Conservation (phyloP, 2,113 vertebrate genomes). For the Dasyurus viverrinus region DNA sequence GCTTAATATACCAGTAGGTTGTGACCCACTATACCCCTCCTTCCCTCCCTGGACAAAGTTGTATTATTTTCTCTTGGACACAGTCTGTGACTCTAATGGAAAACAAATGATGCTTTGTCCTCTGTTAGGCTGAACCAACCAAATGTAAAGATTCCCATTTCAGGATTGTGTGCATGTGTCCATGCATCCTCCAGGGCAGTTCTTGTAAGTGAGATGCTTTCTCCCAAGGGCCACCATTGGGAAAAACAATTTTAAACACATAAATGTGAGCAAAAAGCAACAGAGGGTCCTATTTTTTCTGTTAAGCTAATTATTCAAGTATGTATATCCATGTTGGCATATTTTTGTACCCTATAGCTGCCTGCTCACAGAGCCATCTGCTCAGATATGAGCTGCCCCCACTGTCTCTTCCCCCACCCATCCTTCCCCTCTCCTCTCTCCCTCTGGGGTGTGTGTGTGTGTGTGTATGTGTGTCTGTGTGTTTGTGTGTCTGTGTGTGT, state of each 20-base stretch:
- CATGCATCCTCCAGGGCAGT: background rate
- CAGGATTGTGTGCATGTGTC: conserved; percentile 13
- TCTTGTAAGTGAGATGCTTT: conserved; percentile 41
- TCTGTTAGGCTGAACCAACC: background rate
- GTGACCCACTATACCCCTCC: background rate
- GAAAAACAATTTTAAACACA: conserved; percentile 58
- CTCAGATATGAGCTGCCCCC: conserved; percentile 3
- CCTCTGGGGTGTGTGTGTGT: too few relatives aligned
- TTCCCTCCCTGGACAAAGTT: background rate
- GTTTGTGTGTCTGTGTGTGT: too few relatives aligned
- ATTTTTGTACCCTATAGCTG: background rate
- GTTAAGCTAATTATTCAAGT: conserved; percentile 58
- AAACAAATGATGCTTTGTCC: conserved; percentile 10
- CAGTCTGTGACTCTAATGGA: conserved; percentile 20
- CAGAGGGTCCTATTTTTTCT: conserved; percentile 2
- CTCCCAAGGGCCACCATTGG: conserved; percentile 51
- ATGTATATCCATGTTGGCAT: rapidly evolving
- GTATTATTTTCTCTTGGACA: conserved; percentile 14
- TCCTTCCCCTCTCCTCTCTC: background rate
- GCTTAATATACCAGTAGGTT: background rate
- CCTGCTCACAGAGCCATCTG: background rate
- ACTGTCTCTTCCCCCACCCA: background rate
- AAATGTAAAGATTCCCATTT: conserved; percentile 14
- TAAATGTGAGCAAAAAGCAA: conserved; percentile 55
- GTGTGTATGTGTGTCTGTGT: too few relatives aligned